These are phyloP conservation scores for Drosophila hamatofila DNA, from an alignment of 2,888 invertebrate genomes.

Conservation along the genomic window DNA sequence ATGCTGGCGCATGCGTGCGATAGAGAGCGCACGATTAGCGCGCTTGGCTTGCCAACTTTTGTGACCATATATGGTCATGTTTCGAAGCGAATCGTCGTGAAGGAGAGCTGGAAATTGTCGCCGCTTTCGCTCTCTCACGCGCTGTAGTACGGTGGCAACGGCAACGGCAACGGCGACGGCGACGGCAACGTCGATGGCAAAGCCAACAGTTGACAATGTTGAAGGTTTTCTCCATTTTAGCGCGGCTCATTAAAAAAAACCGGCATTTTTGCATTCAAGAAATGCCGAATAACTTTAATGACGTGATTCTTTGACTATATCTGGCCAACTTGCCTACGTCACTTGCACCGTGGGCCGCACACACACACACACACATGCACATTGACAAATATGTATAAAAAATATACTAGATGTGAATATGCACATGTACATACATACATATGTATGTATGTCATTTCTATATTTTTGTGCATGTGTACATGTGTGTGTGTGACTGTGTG, in stretches of 20 bases:
- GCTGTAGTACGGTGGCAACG: slow-evolving; percentile 5
- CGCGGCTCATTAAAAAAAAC: slow-evolving; percentile 58
- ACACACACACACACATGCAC: slow-evolving; percentile 13
- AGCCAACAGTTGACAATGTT: slow-evolving; percentile 43
- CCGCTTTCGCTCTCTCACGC: slow-evolving; percentile 59
- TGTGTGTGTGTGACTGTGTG: slow-evolving; percentile 4
- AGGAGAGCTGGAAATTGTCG: slow-evolving; percentile 55
- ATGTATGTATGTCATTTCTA: neutral
- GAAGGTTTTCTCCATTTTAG: slow-evolving; percentile 77
- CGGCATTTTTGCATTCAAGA: slow-evolving; percentile 66
- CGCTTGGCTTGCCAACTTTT: slow-evolving; percentile 78
- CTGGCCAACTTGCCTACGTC: slow-evolving; percentile 59
- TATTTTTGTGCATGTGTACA: neutral
- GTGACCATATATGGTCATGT: slow-evolving; percentile 85
- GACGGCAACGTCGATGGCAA: slow-evolving; percentile 3
- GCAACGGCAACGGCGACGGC: slow-evolving; percentile 10
- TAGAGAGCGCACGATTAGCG: slow-evolving; percentile 60
- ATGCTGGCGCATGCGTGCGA: slow-evolving; percentile 62
- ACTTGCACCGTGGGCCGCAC: slow-evolving; percentile 47
- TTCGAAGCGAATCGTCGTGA: slow-evolving; percentile 72
- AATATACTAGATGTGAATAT: neutral
- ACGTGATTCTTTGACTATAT: slow-evolving; percentile 69
- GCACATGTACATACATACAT: neutral
- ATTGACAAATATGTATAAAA: neutral
- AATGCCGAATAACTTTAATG: slow-evolving; percentile 63